Conservation (phyloP, 2,797 vertebrate species). For the Tauraco hartlaubi region DNA sequence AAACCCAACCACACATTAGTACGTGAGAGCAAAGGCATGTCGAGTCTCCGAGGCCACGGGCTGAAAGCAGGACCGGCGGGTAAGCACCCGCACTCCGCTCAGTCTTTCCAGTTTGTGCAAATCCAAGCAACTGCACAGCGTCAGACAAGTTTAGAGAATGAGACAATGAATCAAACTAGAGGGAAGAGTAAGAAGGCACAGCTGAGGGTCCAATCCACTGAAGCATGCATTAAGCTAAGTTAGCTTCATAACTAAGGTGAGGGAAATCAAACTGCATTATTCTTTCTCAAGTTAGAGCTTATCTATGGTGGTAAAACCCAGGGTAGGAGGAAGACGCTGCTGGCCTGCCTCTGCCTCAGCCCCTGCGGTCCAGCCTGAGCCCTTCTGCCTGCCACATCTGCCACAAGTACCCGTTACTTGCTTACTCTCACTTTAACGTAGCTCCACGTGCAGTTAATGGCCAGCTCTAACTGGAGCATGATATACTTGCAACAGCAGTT, state of each 20-base stretch:
- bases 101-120: neutral
- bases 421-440: neutral
- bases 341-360: neutral
- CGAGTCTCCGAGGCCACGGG: neutral
- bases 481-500: neutral
- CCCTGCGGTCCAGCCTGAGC: neutral
- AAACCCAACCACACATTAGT: neutral
- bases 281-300: neutral
- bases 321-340: neutral
- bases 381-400: neutral
- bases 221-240: neutral
- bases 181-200: neutral
- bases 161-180: neutral
- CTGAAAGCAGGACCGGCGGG: neutral
- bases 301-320: neutral
- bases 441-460: neutral
- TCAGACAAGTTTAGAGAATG: neutral
- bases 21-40: neutral
- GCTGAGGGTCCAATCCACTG: neutral
- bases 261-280: neutral
- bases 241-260: neutral
- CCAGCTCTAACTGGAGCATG: neutral
- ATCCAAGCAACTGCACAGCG: neutral
- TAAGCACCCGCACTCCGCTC: neutral
- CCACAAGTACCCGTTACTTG: neutral